phyloP scores from a whole-genome alignment of 2,888 invertebrate genomes.

The Stenurella melanura region DNA sequence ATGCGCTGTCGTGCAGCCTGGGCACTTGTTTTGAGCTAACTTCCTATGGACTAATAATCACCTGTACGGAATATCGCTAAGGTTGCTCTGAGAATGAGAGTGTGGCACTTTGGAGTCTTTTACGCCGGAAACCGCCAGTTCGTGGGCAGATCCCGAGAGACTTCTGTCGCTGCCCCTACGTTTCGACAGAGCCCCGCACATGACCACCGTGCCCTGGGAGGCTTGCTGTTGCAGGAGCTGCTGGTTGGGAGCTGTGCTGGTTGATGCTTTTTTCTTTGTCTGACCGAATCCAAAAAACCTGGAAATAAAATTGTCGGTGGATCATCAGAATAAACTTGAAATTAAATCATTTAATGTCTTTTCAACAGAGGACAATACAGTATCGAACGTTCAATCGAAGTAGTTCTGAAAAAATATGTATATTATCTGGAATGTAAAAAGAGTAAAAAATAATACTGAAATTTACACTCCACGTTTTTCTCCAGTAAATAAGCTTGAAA shows the following conservation, averaged over 20 bases:
- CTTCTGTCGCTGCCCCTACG: slow-evolving; percentile 90
- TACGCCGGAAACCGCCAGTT: slow-evolving; percentile 84
- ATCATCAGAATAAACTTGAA: not conserved
- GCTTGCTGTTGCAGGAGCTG: slow-evolving; percentile 72
- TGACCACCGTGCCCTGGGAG: slow-evolving; percentile 63
- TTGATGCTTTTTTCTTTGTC: slow-evolving; percentile 87
- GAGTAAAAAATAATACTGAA: too few relatives aligned
- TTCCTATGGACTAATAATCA: slow-evolving; percentile 66
- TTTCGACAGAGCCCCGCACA: slow-evolving; percentile 75
- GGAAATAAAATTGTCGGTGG: slow-evolving; percentile 43
- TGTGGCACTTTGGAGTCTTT: slow-evolving; percentile 83
- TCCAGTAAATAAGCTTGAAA: too few relatives aligned
- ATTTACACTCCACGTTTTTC: too few relatives aligned
- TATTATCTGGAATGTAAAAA: too few relatives aligned
- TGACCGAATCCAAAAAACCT: slow-evolving; percentile 94
- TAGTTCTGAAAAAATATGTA: too few relatives aligned
- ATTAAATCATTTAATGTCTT: too few relatives aligned
- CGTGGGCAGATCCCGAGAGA: slow-evolving; percentile 88
- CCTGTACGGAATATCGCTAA: slow-evolving; percentile 90
- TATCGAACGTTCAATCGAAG: too few relatives aligned
- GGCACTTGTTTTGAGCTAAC: slow-evolving; percentile 42
- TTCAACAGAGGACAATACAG: too few relatives aligned
- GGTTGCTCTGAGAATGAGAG: slow-evolving; percentile 93
- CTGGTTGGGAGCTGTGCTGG: slow-evolving; percentile 74
- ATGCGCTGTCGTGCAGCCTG: slow-evolving; percentile 63